Conservation (phyloP, 1,140 invertebrate genomes). For the Akabosia matsudoensis region DNA sequence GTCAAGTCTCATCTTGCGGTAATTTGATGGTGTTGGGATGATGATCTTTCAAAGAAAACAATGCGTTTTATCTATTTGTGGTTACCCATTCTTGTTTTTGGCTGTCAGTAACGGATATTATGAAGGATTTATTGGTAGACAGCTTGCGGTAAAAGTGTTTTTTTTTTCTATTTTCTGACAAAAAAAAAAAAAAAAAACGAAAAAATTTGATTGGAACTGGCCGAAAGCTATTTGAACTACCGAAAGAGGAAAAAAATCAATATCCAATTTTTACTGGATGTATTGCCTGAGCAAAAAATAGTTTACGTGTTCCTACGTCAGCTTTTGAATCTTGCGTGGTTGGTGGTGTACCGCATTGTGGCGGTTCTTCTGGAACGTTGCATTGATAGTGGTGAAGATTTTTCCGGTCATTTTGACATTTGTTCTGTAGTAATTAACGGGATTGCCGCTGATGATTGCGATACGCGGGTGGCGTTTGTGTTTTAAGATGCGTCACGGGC, state of each 20-base stretch:
- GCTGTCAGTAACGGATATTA: constrained; percentile 24
- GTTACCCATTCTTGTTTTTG: constrained; percentile 12
- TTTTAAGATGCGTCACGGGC: neutral
- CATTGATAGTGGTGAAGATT: constrained; percentile 9
- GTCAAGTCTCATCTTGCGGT: constrained; percentile 1
- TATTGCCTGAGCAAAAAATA: neutral
- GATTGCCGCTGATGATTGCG: neutral
- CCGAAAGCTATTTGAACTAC: neutral
- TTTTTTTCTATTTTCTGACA: constrained; percentile 8
- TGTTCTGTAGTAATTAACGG: constrained; percentile 19
- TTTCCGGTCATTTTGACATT: constrained; percentile 18
- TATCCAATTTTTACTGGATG: neutral
- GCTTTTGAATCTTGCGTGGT: neutral
- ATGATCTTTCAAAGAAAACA: constrained; percentile 4
- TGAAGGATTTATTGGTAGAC: constrained; percentile 12
- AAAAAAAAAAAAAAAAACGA: neutral
- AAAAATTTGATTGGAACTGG: neutral
- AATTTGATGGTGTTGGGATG: neutral
- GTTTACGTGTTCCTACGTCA: neutral
- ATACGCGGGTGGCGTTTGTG: neutral
- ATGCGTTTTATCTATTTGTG: neutral
- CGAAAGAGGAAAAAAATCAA: neutral
- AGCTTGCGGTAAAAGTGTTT: constrained; percentile 15
- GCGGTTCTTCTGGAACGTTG: neutral
- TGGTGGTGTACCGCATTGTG: constrained; percentile 14